phyloP scores from a whole-genome alignment of 2,888 invertebrate genomes.

The Agonopterix alstromeriana region DNA sequence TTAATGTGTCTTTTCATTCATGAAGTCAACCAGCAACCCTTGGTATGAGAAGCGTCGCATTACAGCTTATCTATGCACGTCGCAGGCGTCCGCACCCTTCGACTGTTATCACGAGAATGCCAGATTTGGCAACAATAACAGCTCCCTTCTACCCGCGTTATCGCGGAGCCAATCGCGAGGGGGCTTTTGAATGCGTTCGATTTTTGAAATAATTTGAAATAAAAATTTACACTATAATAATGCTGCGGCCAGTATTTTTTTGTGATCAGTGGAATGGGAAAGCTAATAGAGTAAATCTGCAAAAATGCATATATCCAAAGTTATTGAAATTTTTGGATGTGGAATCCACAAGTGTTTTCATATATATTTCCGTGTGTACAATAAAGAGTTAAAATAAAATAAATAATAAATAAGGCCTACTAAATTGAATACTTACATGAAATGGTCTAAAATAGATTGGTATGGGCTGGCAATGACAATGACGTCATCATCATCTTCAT shows the following conservation, averaged over 20 bases:
- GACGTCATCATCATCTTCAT: too few species aligned
- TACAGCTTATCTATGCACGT: slow-evolving; percentile 58
- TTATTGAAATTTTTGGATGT: neutral
- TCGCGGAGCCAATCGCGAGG: slow-evolving; percentile 60
- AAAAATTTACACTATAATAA: slow-evolving; percentile 1
- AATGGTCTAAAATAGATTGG: too few species aligned
- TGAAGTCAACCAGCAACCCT: slow-evolving; percentile 50
- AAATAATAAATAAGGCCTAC: too few species aligned
- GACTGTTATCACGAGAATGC: slow-evolving; percentile 58
- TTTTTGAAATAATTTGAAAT: slow-evolving; percentile 16
- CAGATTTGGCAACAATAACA: slow-evolving; percentile 65
- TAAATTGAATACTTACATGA: neutral
- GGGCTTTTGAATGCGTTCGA: slow-evolving; percentile 25
- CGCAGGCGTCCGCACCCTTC: slow-evolving; percentile 61
- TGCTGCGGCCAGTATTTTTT: neutral
- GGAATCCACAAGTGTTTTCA: too few species aligned
- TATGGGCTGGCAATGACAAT: too few species aligned
- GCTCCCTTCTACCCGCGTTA: slow-evolving; percentile 38
- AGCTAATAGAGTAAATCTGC: neutral
- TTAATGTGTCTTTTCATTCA: slow-evolving; percentile 31
- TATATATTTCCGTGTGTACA: too few species aligned
- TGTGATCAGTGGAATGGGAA: neutral
- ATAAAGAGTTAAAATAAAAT: too few species aligned
- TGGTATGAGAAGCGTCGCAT: slow-evolving; percentile 43
- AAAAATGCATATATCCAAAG: neutral